Conservation (phyloP, 2,888 invertebrate species). For the Protonemura montana region DNA sequence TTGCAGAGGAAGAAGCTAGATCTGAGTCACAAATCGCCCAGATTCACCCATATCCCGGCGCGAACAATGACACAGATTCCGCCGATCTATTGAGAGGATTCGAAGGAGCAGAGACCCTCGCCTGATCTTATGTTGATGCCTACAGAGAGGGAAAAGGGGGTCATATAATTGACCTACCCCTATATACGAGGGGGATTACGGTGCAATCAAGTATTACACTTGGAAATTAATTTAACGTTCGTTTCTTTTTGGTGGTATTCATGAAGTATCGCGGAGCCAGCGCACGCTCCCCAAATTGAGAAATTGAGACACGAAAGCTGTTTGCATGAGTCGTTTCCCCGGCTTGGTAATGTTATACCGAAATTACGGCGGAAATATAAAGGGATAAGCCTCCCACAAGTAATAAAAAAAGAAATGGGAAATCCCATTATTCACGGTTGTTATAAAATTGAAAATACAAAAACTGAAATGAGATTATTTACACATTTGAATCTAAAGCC, state of each 20-base stretch:
- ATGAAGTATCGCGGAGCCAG: not conserved
- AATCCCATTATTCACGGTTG: not conserved
- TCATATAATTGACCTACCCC: slow-evolving; percentile 39
- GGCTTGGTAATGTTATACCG: not conserved
- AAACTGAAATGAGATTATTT: not conserved
- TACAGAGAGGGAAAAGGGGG: not conserved
- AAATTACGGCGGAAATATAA: not conserved
- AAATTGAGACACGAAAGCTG: not conserved
- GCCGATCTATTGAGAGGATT: not conserved
- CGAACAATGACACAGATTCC: slow-evolving; percentile 21
- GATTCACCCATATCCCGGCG: not conserved
- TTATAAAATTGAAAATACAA: not conserved
- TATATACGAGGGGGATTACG: slow-evolving; percentile 24
- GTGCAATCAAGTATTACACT: slow-evolving; percentile 35
- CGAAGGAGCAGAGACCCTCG: not conserved
- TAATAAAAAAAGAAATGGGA: not conserved
- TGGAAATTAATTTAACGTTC: slow-evolving; percentile 26
- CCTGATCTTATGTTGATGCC: not conserved
- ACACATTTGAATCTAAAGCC: not conserved
- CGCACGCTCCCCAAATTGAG: slow-evolving; percentile 20
- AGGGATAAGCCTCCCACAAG: not conserved
- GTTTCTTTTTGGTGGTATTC: not conserved
- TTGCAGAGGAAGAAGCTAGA: slow-evolving; percentile 18
- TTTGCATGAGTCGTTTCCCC: not conserved
- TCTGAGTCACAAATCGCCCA: slow-evolving; percentile 30